Conservation (phyloP, 92 coral and sea anemone species). For the Virgularia gustaviana region DNA sequence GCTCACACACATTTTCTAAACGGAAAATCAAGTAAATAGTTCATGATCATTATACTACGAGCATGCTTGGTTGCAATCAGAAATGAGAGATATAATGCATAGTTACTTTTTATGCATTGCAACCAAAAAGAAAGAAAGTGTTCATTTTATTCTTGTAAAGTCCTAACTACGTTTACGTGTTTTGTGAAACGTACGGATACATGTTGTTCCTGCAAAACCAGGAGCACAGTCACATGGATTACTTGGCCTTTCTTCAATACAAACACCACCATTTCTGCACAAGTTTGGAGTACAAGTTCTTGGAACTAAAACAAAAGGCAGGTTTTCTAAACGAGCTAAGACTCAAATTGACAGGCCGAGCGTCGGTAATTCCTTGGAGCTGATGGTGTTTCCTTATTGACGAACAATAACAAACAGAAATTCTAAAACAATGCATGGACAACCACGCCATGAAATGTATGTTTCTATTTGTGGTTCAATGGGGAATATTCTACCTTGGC, state of each 20-base stretch:
- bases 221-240: conserved; percentile 33
- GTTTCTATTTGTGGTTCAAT: too few relatives aligned
- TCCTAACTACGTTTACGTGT: too few relatives aligned
- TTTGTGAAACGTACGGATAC: too few relatives aligned
- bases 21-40: conserved; percentile 20
- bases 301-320: conserved; percentile 13
- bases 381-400: not conserved
- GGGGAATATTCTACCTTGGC: conserved; percentile 84
- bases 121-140: not conserved
- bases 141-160: too few relatives aligned
- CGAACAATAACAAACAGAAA: not conserved
- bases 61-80: too few relatives aligned
- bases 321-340: not conserved
- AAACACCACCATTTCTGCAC: conserved; percentile 18
- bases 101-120: too few relatives aligned
- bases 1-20: conserved; percentile 74
- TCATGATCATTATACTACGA: too few relatives aligned
- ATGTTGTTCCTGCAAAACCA: conserved; percentile 23
- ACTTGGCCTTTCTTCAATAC: conserved; percentile 54
- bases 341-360: not conserved
- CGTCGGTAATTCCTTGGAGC: not conserved
- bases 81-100: not conserved
- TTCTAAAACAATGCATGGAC: too few relatives aligned
- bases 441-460: too few relatives aligned
- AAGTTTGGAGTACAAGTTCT: conserved; percentile 17